Base-by-base conservation (phyloP, 2,797 vertebrate species). In the Meda fulgida region DNA sequence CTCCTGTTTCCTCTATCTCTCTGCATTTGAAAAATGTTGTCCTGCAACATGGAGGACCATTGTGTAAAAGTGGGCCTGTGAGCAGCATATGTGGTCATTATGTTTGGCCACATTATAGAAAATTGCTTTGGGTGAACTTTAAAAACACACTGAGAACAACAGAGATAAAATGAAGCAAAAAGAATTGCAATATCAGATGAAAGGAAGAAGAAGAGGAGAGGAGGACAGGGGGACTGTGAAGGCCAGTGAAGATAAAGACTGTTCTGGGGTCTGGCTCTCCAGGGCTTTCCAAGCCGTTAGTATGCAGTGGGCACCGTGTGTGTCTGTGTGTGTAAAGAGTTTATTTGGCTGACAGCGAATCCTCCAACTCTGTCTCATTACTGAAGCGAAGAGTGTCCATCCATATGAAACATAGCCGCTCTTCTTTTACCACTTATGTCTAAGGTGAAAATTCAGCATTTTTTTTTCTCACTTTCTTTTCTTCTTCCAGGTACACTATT, bases 201-300 rank as follows among this genome's bases (percentile, higher is more conserved):
- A 76, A 76, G 13, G 31, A 55, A n/a, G 16, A 77, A 60, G 13
- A 77, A 13, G 13, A 77, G 7, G 53, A 53, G 38, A 34, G 36
- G 60, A n/a, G 36, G 58, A 34, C 29, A 70, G 71, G 77, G 71
- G 46, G 43, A 70, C 16, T 86, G 29, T n/a, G 84, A 75, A 43
- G 48, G 69, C 81, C 73, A 86, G 58, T 7, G 9, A 85, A 85
- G 87, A 88, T 83, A 70, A 85, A 88, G 71, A 26, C 58, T 65
- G 46, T 71, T 80, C 48, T 38, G 65, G 60, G 53, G 36, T 73
- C 67, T 43, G 16, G 18, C 36, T 84, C 82, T 83, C 51, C 55
- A 67, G 53, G 46, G 48, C 43, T 79, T 70, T 65, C 38, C 63
- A 80, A 48, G 21, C 70, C 13, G 36, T 79, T 85, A 84, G 63